Conservation (phyloP, 1,140 invertebrate species). For the Leptopilina boulardi region DNA sequence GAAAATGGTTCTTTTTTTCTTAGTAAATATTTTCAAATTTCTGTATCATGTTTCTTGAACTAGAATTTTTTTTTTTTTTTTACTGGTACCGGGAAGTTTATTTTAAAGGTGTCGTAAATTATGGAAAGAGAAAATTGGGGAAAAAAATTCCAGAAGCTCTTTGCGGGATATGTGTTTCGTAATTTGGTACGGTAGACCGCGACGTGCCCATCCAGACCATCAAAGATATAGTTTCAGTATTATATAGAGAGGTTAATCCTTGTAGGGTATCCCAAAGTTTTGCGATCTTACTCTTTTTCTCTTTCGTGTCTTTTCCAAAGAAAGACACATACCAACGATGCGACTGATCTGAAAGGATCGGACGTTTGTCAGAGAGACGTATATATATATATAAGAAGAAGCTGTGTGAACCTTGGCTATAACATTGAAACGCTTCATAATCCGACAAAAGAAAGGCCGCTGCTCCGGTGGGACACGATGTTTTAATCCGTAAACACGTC, state of each 20-base stretch:
- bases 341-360: constrained; percentile 19
- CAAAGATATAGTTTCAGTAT: not conserved
- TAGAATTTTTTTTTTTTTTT: not conserved
- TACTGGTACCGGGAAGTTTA: not conserved
- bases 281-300: not conserved
- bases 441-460: constrained; percentile 25
- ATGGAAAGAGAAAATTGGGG: not conserved
- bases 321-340: not conserved
- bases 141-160: not conserved
- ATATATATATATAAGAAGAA: constrained; percentile 7
- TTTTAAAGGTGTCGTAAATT: not conserved
- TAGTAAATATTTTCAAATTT: not conserved
- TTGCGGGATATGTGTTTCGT: not conserved
- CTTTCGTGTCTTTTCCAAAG: not conserved
- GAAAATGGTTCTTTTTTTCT: not conserved
- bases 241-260: not conserved
- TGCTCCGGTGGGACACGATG: constrained; percentile 16
- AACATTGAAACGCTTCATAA: constrained; percentile 18
- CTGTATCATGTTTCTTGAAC: not conserved
- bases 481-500: constrained; percentile 28
- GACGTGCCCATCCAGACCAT: constrained; percentile 16
- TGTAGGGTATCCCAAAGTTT: not conserved
- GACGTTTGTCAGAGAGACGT: not conserved
- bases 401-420: not conserved
- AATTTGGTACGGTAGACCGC: constrained; percentile 19